Base-by-base conservation (phyloP, 30 jellyfish, hydroid and myxozoan species). In the Cassiopea xamachana region DNA sequence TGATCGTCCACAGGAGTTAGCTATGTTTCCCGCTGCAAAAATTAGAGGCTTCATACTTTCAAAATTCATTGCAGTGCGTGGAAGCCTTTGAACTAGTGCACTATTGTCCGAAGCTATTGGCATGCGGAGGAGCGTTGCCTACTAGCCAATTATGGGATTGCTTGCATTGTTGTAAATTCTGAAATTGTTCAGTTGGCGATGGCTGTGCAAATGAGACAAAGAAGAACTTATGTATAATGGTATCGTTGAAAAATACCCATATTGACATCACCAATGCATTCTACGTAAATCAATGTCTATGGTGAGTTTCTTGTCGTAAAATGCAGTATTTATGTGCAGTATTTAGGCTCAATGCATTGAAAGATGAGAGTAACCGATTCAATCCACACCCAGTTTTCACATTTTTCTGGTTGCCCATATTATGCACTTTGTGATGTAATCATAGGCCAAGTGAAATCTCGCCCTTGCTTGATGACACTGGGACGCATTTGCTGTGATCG, bases 111-210 rank as follows among this genome's bases (percentile, higher is more conserved):
- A 27, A 55, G 64, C 64, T 3, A 55, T 9, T 14, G 74, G 43
- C 6, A 17, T 1, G 74, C 87, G 76, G 27, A 78, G 87, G 87
- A 78, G 87, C 50, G n/a, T 70, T 13, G 74, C 0, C 71, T 19
- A 75, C 27, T 78, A 78, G 85, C 85, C 85, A 76, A 76, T 78
- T 78, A 78, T 60, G 87, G 27, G 87, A 49, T 78, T 78, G 87
- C 87, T 78, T 78, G 69, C 39, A 78, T 78, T 78, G 87, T 78
- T 78, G 75, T 75, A 78, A 19, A 78, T 49, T 59, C 87, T 16
- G 1, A 78, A 78, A 48, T 78, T 78, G 87, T 49, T 49, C 87
- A 78, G 87, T 78, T 78, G 87, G 87, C 48, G 87, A 48, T 75
- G 75, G 87, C 50, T 48, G 76, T 71, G 80, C 16, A 2, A 19